Evolutionary conservation across 2,113 vertebrate genomes (phyloP).

Genomic region (Ochotona curzoniae): DNA sequence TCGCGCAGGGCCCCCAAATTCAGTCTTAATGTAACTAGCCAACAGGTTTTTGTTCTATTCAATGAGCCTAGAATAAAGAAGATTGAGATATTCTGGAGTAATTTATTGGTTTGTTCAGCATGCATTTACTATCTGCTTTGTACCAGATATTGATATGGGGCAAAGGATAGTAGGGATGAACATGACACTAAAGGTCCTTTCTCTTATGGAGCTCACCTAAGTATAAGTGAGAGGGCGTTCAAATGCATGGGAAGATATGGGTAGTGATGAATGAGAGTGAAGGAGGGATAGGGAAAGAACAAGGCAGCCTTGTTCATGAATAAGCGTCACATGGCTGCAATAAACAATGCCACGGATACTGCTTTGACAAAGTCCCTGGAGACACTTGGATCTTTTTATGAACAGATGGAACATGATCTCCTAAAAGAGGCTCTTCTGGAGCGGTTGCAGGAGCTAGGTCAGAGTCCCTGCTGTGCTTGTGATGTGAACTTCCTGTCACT

Average conservation of each 20-base stretch:
- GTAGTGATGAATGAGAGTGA: neutral
- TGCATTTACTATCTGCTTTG: neutral
- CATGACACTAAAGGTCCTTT: neutral
- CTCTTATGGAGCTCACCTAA: neutral
- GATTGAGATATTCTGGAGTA: neutral
- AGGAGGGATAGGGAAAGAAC: neutral
- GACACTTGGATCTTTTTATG: neutral
- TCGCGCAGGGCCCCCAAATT: neutral
- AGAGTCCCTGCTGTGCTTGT: too few relatives aligned
- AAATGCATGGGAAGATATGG: neutral
- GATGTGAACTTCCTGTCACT: too few relatives aligned
- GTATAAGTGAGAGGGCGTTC: neutral
- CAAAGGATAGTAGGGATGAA: neutral
- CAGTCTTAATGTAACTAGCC: neutral
- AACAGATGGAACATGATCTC: neutral
- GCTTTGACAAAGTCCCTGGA: neutral
- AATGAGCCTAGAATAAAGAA: neutral
- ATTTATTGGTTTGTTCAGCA: neutral
- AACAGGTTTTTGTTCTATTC: neutral
- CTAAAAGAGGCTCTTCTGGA: neutral
- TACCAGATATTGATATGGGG: neutral
- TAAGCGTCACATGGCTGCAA: neutral
- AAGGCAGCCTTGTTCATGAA: neutral
- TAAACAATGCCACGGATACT: neutral
- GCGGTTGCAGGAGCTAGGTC: too few relatives aligned